Base-by-base conservation (phyloP, 2,888 invertebrate species). In the Thymelicus sylvestris region DNA sequence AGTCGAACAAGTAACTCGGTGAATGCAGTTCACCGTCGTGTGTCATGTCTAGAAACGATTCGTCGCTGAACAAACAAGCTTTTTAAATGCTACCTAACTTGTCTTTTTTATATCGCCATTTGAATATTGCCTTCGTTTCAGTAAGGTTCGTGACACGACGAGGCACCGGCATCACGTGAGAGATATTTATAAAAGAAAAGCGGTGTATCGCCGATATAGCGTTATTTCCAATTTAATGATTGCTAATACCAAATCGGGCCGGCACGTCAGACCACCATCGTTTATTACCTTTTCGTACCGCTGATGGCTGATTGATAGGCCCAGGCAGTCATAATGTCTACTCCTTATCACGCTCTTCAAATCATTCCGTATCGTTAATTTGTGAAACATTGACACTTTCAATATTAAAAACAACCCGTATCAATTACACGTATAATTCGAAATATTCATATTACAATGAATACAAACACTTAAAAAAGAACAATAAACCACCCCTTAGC, bases 21-120 rank as follows among this genome's bases (percentile, higher is more conserved):
- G 89, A 90, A 88, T 89, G 86, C 90, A 82, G 67, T 79, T 79
- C 78, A 81, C 77, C 75, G 66, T 31, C 59, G 74, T 70, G 74
- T 80, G 81, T 88, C 93, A 92, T 93, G 93, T 86, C 93, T 89
- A 89, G 82, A 85, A 88, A 84, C 92, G 89, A 93, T 93, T 92
- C 92, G 89, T 91, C 89, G 91, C 86, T 88, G 86, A 89, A 89
- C 90, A 93, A 93, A 93, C 93, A 93, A 92, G 91, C 89, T 92
- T 93, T 93, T 93, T 93, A 93, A 93, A 93, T 92, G 93, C 92
- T 93, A 91, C 90, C 91, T 91, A 92, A 93, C 92, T 93, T 93
- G 92, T 92, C 91, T 92, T 93, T 92, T 93, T 93, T 93, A 93
- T 92, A 92, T 89, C 90, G 90, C 90, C 88, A 93, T 93, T 93